phyloP scores from a whole-genome alignment of 2,113 vertebrate genomes.

The Odobenus rosmarus region DNA sequence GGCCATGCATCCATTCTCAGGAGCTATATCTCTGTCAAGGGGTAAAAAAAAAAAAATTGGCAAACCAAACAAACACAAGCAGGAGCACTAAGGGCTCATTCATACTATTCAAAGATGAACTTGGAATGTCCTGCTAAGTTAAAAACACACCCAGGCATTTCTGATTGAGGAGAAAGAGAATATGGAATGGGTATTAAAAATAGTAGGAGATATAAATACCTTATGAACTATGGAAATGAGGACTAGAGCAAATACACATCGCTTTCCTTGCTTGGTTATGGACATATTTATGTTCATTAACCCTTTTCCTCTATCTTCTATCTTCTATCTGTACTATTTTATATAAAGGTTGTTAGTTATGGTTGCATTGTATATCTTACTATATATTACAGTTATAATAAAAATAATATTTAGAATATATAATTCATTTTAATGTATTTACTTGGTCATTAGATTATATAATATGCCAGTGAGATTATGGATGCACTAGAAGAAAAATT shows the following conservation, averaged over 20 bases:
- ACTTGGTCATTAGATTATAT: not conserved
- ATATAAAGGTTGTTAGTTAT: not conserved
- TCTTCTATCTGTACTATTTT: not conserved
- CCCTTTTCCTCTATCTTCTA: rapidly evolving
- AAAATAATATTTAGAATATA: not conserved
- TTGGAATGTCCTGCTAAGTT: not conserved
- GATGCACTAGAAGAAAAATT: not conserved
- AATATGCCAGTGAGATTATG: not conserved
- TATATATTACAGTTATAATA: not conserved
- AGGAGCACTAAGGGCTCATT: not conserved
- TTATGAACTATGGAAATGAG: not conserved
- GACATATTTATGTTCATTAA: not conserved
- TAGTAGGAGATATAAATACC: not conserved
- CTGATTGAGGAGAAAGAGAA: not conserved
- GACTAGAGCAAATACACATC: not conserved
- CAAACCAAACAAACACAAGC: not conserved
- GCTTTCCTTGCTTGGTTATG: not conserved
- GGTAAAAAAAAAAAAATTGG: not conserved
- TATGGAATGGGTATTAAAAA: not conserved
- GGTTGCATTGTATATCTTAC: not conserved
- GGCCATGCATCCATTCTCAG: not conserved
- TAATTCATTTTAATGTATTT: not conserved
- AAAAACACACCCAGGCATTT: not conserved
- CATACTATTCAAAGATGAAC: not conserved
- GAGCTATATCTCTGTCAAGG: not conserved